A percentile compares a stretch with the other conserved stretches of the same genome.
Conservation (phyloP, 2,797 vertebrate genomes). For the Synaphobranchus kaupii region DNA sequence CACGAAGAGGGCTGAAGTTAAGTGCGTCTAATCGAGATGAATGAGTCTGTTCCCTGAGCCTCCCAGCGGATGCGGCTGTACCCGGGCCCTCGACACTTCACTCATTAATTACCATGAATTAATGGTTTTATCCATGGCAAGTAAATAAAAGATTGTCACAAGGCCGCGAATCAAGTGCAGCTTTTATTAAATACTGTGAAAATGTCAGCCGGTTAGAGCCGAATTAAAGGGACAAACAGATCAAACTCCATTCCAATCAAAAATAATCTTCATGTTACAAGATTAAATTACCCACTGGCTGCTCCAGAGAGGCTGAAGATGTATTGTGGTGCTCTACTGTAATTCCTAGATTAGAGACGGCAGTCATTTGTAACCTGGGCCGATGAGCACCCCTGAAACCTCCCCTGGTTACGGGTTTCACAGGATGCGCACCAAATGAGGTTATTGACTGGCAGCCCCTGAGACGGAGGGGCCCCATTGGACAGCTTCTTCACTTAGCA, state of each 20-base stretch:
- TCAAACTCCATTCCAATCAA: constrained; percentile 63
- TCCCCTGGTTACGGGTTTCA: constrained; percentile 46
- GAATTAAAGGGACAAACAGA: constrained; percentile 65
- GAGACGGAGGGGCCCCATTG: constrained; percentile 36
- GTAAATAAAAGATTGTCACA: constrained; percentile 75
- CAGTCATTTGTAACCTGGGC: constrained; percentile 59
- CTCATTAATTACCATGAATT: constrained; percentile 75
- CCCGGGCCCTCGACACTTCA: constrained; percentile 56
- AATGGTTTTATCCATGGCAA: constrained; percentile 70
- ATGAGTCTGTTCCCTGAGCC: constrained; percentile 56
- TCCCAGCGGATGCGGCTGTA: constrained; percentile 61
- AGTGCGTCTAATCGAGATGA: constrained; percentile 71
- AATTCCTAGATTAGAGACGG: constrained; percentile 62
- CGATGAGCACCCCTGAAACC: constrained; percentile 49
- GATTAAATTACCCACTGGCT: constrained; percentile 59
- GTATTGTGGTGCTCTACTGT: constrained; percentile 52
- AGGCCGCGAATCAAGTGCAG: constrained; percentile 55
- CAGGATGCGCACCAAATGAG: constrained; percentile 43
- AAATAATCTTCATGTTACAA: constrained; percentile 60
- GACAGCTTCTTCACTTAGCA: constrained; percentile 34
- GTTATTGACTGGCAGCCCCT: constrained; percentile 33
- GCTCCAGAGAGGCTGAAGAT: constrained; percentile 50
- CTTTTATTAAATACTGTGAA: constrained; percentile 70
- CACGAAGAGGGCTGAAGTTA: constrained; percentile 48
- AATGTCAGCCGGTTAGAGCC: constrained; percentile 64